Evolutionary conservation across 53 echinoderm and acorn worm genomes (phyloP), one percentile per base, ranked within the genome.

Genomic region (Pentamera pediparva): DNA sequence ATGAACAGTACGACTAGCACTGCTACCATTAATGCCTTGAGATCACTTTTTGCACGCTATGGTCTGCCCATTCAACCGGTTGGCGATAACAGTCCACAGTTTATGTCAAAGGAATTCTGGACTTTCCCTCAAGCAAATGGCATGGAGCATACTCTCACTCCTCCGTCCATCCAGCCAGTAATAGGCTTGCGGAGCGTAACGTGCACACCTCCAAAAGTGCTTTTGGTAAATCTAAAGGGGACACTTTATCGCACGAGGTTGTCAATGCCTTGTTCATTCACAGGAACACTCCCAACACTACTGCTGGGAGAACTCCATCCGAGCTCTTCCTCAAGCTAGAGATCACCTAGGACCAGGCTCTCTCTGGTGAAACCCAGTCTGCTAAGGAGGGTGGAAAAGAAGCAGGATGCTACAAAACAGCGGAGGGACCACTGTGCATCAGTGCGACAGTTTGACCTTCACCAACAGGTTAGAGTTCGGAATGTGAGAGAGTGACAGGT

Each of bases 151-250:
- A 71, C 72, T 12, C 47, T 71, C 15, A 25, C 24, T 51, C 72
- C 72, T 12, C 72, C 72, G 13, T 71, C 52, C 55, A 73, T 18
- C 29, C 74, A 48, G 51, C 74, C 2, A 73, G 29, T 54, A 73
- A 73, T 50, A 55, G 62, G 36, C n/a, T 12, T 3, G 62, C 38
- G 9, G 62, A 62, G 32, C 37, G 62, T 19, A 35, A 32, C 18
- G 62, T 62, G 13, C 61, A 61, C 8, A 2, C 61, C 18, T 61
- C 32, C 35, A 61, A 61, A 62, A 13, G 18, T 60, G 61, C 61
- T 8, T 60, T 60, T 60, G 61, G 35, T n/a, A 62, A 62, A 21
- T 4, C 36, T 3, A 33, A 8, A 24, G 8, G n/a, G 3, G 20
- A 34, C 21, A 36, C 62, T 21, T n/a, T 35, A 17, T 3, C 5